Evolutionary conservation across 2,888 invertebrate genomes (phyloP).

Genomic region (Phaonia tiefii): DNA sequence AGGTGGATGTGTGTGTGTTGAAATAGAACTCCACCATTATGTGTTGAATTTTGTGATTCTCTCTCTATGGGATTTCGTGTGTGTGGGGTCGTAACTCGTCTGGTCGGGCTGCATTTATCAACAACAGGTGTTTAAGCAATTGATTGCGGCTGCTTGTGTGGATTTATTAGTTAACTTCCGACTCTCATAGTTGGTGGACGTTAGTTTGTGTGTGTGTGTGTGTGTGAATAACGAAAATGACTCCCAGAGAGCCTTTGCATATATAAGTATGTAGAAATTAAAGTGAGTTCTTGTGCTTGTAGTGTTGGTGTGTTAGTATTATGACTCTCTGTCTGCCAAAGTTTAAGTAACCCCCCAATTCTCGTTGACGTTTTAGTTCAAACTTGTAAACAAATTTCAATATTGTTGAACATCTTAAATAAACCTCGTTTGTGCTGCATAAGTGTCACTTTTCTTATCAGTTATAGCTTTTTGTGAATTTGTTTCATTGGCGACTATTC

Average conservation of each 20-base stretch:
- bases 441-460: conserved; percentile 61
- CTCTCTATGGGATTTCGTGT: background rate
- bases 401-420: conserved; percentile 40
- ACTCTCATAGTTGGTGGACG: conserved; percentile 55
- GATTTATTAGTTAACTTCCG: conserved; percentile 59
- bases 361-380: conserved; percentile 30
- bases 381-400: conserved; percentile 54
- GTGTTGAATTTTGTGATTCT: background rate
- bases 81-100: conserved; percentile 2
- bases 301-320: background rate
- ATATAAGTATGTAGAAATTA: too few relatives aligned
- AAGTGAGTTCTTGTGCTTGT: background rate
- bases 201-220: conserved; percentile 6
- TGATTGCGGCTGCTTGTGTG: conserved; percentile 41
- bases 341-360: too few relatives aligned
- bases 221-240: background rate
- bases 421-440: conserved; percentile 26
- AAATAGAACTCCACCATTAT: too few relatives aligned
- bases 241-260: background rate
- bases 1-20: too few relatives aligned
- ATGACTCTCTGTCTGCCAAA: background rate
- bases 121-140: conserved; percentile 57
- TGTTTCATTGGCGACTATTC: too few relatives aligned
- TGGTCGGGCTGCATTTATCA: conserved; percentile 52
- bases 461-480: background rate